phyloP scores from a whole-genome alignment of 2,888 invertebrate genomes.

The Eupeodes luniger region DNA sequence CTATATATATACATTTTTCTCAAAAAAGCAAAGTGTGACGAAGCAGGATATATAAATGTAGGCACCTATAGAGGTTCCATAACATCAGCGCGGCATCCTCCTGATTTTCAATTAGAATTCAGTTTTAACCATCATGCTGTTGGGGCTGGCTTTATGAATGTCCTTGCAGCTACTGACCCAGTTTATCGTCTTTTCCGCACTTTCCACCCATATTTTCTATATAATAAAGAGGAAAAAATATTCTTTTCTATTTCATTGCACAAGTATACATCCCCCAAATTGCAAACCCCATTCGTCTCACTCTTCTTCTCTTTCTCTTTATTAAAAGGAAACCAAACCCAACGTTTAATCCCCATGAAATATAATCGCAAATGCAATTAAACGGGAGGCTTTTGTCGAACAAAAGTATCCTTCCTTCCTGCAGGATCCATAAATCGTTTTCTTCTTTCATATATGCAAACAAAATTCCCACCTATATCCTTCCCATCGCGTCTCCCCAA shows the following conservation, averaged over 20 bases:
- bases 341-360: slow-evolving; percentile 73
- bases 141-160: slow-evolving; percentile 63
- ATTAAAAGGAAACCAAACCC: neutral
- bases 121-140: slow-evolving; percentile 44
- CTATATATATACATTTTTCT: neutral
- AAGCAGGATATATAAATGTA: neutral
- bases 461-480: slow-evolving; percentile 2
- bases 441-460: slow-evolving; percentile 28
- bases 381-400: slow-evolving; percentile 72
- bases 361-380: slow-evolving; percentile 76
- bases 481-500: neutral
- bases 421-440: slow-evolving; percentile 64
- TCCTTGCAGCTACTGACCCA: slow-evolving; percentile 75
- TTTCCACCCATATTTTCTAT: slow-evolving; percentile 4
- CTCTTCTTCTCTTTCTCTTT: neutral
- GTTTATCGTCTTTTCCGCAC: slow-evolving; percentile 10
- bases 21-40: slow-evolving; percentile 16
- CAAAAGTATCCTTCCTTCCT: slow-evolving; percentile 61
- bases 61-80: neutral
- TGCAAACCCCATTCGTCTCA: slow-evolving; percentile 8
- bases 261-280: slow-evolving; percentile 61
- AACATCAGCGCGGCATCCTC: slow-evolving; percentile 42
- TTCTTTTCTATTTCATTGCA: slow-evolving; percentile 63
- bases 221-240: neutral
- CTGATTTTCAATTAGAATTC: slow-evolving; percentile 74